Evolutionary conservation across 2,113 vertebrate genomes (phyloP), one percentile per base, ranked within the genome.

Genomic region (Cinclus mexicanus): DNA sequence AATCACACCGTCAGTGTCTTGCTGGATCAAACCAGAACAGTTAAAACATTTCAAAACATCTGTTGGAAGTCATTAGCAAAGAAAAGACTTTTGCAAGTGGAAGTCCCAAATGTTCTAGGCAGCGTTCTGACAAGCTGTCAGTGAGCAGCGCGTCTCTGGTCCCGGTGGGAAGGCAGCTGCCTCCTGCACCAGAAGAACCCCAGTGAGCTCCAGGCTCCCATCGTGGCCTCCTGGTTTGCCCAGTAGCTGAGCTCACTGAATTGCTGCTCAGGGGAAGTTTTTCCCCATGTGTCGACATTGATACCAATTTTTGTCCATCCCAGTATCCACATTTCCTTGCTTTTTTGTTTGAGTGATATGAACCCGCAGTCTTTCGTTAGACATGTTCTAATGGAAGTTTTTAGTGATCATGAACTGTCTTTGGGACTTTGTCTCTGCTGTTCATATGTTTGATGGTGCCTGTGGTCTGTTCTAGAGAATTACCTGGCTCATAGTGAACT

Each of bases 21-120:
- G 67, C 33, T 70, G 69, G 93, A 81, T 89, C 64, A 75, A 88
- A 59, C 19, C 44, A 67, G 78, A 83, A 5, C 17, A 85, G 70
- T 61, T 83, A 57, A 78, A 93, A 49, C n/a, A 64, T 68, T 96
- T 96, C 83, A 96, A 65, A 96, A 93, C 65, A 90, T 87, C 90
- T 79, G 92, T 85, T 91, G 85, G 72, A 80, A 84, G 72, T 76
- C 31, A 83, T 93, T 87, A 95, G 47, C 69, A 47, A 44, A 89
- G 44, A 72, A 97, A 53, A 87, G 52, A 21, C 84, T 80, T 65
- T 13, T 83, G 67, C 35, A 78, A 64, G 33, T 42, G 44, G 50
- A 64, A 57, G 63, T 92, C 93, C 74, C 79, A 49, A 44, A 42
- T 69, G 85, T 84, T 88, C 1, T 2, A 77, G 74, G 11, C 50